phyloP scores from a whole-genome alignment of 1,140 invertebrate species.

The Ectropis grisescens region DNA sequence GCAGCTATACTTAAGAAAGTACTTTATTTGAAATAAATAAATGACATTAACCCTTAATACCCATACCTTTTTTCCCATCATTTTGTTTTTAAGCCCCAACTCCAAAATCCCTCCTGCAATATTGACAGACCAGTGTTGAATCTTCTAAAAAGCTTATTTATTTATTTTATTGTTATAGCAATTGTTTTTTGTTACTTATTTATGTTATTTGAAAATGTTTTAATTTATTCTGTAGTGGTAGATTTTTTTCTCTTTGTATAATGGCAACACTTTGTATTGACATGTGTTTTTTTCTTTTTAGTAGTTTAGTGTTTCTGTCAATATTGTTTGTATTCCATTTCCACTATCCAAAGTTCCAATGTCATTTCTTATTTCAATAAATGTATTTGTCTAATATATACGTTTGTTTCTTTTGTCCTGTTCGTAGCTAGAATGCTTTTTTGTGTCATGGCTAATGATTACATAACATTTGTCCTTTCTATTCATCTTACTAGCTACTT shows the following conservation, averaged over 20 bases:
- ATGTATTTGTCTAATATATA: constrained; percentile 42
- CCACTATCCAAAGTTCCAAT: constrained; percentile 50
- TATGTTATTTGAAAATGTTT: constrained; percentile 58
- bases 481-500: too few species aligned
- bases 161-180: constrained; percentile 48
- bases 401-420: constrained; percentile 36
- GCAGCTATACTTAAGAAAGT: constrained; percentile 60
- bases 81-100: constrained; percentile 13
- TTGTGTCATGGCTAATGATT: too few species aligned
- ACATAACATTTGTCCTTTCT: too few species aligned
- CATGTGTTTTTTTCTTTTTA: constrained; percentile 39
- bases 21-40: constrained; percentile 64
- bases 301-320: constrained; percentile 58
- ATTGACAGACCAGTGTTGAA: constrained; percentile 68
- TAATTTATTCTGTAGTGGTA: constrained; percentile 64
- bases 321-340: constrained; percentile 57
- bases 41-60: too few species aligned
- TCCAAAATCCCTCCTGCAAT: constrained; percentile 41
- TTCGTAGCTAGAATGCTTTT: constrained; percentile 1
- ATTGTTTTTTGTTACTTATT: constrained; percentile 59
- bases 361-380: constrained; percentile 70
- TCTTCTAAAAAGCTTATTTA: constrained; percentile 57
- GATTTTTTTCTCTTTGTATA: constrained; percentile 24
- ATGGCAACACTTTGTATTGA: constrained; percentile 30
- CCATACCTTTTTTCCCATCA: constrained; percentile 11